phyloP scores from a whole-genome alignment of 37 sponge, comb jelly and placozoan species.

The Agelas oroides region DNA sequence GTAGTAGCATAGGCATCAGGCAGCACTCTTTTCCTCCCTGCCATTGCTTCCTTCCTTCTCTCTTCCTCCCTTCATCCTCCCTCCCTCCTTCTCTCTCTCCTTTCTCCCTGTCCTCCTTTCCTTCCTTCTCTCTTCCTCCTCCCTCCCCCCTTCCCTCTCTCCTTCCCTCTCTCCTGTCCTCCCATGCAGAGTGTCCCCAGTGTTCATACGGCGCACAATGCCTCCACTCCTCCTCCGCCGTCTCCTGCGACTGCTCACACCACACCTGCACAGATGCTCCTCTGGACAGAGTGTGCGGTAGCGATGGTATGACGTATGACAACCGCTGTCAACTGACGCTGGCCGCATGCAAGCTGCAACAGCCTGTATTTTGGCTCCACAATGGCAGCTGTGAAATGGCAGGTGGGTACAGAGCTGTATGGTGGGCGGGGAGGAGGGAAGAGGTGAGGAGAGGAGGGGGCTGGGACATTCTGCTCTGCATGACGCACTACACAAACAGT shows the following conservation, averaged over 20 bases:
- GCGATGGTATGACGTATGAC: neutral
- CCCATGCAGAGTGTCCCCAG: conserved; percentile 4
- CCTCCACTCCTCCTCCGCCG: neutral
- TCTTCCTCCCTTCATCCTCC: no score
- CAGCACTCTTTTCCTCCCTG: no score
- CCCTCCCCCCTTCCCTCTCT: neutral
- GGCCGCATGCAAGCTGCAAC: conserved; percentile 19
- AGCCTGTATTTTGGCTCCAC: neutral
- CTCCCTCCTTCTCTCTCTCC: no score
- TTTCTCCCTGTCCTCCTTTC: no score
- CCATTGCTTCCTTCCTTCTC: no score
- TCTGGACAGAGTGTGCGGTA: neutral
- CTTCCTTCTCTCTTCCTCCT: neutral
- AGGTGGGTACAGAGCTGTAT: no score
- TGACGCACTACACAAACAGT: no score
- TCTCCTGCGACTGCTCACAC: no score
- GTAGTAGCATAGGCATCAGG: no score
- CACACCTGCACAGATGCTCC: neutral
- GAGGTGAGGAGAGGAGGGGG: no score
- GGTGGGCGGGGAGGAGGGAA: no score
- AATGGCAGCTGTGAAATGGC: neutral
- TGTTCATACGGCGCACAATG: conserved; percentile 10
- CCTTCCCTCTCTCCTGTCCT: neutral
- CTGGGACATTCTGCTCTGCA: no score
- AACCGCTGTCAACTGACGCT: conserved; percentile 14